A percentile compares a stretch with the other conserved stretches of the same genome.
Conservation (phyloP, 1,140 invertebrate species). For the Bombus fervidus region DNA sequence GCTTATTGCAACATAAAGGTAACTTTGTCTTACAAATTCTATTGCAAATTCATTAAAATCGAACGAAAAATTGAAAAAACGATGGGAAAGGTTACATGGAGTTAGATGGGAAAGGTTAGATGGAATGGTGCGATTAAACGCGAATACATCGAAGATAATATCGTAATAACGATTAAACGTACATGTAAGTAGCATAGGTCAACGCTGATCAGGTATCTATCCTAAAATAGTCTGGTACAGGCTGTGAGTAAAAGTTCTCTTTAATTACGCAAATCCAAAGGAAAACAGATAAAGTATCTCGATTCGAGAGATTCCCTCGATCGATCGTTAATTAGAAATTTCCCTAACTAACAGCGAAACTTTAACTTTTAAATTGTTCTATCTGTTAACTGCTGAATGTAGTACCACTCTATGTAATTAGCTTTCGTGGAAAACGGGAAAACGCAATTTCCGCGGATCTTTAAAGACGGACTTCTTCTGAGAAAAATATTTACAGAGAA, state of each 20-base stretch:
- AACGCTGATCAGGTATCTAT: background rate
- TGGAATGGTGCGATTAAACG: background rate
- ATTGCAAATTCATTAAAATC: no score
- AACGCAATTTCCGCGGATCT: background rate
- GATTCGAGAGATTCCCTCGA: background rate
- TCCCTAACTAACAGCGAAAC: background rate
- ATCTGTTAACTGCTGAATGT: background rate
- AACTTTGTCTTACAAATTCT: no score
- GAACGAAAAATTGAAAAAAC: no score
- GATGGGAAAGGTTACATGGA: no score
- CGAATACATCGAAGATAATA: background rate
- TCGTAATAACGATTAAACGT: background rate
- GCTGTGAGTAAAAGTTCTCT: no score
- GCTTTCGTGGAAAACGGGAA: background rate
- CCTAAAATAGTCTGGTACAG: no score
- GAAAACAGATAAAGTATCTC: no score
- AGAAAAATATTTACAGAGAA: background rate
- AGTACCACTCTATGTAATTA: slow-evolving; percentile 16
- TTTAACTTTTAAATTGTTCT: slow-evolving; percentile 10
- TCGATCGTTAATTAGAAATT: slow-evolving; percentile 52
- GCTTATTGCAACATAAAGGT: no score
- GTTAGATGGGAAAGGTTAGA: no score
- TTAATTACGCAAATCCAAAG: background rate
- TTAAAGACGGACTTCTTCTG: no score
- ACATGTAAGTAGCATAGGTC: background rate